These are phyloP conservation scores for Labeo calbasu DNA, from an alignment of 2,797 vertebrate species.

Conservation along the genomic window DNA sequence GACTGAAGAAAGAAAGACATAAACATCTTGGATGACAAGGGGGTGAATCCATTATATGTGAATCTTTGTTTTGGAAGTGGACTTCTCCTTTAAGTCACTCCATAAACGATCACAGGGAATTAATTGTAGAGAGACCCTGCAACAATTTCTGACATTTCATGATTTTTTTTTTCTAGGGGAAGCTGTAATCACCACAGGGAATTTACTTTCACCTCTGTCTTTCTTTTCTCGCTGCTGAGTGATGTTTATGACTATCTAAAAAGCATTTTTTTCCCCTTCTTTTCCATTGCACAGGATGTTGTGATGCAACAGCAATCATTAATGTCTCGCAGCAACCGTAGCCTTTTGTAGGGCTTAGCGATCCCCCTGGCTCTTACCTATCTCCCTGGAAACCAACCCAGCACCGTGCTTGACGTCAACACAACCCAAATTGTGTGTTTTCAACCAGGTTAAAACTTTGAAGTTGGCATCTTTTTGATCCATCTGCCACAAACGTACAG, in stretches of 20 bases:
- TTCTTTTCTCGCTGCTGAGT: background rate
- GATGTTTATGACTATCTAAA: slow-evolving; percentile 31
- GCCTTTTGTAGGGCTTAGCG: slow-evolving; percentile 25
- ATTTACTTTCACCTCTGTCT: slow-evolving; percentile 20
- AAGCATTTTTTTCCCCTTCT: slow-evolving; percentile 29
- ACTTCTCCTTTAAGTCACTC: background rate
- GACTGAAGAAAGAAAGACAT: too few species aligned
- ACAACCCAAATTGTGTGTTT: slow-evolving; percentile 44
- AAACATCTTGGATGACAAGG: too few species aligned
- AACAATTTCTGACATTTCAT: slow-evolving; percentile 60
- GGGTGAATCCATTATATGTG: too few species aligned
- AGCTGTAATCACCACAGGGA: slow-evolving; percentile 48
- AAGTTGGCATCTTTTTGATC: slow-evolving; percentile 53
- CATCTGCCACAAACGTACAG: slow-evolving; percentile 4
- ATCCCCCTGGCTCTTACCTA: slow-evolving; percentile 36
- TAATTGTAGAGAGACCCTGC: slow-evolving; percentile 54
- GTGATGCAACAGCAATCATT: slow-evolving; percentile 52
- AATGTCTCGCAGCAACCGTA: slow-evolving; percentile 39
- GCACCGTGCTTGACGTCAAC: slow-evolving; percentile 29
- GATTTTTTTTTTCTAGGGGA: slow-evolving; percentile 27
- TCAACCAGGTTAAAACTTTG: slow-evolving; percentile 47
- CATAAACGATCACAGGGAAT: slow-evolving; percentile 45
- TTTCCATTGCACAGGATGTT: slow-evolving; percentile 30
- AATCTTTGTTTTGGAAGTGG: too few species aligned
- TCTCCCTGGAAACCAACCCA: slow-evolving; percentile 45